These are phyloP conservation scores for Sparidentex hasta DNA, from an alignment of 2,797 vertebrate species.

Conservation along the genomic window DNA sequence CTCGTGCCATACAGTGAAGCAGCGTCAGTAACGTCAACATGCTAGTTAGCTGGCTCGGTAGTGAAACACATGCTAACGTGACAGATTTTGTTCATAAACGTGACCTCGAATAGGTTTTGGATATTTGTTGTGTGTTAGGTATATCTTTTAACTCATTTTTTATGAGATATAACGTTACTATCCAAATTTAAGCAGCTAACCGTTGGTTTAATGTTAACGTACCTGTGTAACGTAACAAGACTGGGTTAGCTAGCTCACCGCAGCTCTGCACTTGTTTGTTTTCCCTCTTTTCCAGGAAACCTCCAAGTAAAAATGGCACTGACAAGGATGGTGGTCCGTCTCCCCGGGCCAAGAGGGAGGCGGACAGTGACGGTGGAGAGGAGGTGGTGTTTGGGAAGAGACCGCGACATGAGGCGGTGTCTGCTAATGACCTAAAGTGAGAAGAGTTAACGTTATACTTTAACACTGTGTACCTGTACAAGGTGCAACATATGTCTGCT, in stretches of 20 bases:
- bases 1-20: slow-evolving; percentile 1
- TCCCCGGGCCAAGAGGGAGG: slow-evolving; percentile 85
- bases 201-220: background rate
- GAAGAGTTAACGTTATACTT: slow-evolving; percentile 17
- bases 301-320: slow-evolving; percentile 65
- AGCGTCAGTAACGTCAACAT: background rate
- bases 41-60: background rate
- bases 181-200: no score
- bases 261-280: background rate
- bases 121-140: background rate
- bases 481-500: background rate
- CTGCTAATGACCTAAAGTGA: slow-evolving; percentile 91
- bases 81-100: no score
- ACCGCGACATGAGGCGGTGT: slow-evolving; percentile 84
- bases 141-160: accelerated
- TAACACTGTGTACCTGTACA: background rate
- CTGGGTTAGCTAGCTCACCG: background rate
- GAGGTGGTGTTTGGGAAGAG: slow-evolving; percentile 90
- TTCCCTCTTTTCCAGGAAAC: slow-evolving; percentile 80
- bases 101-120: accelerated
- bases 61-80: background rate
- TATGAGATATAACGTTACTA: accelerated
- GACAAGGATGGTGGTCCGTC: slow-evolving; percentile 67
- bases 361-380: slow-evolving; percentile 84
- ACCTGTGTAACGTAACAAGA: no score